These are phyloP conservation scores for Branchipolynoe longqiensis DNA, from an alignment of 2,888 invertebrate species.

Conservation along the genomic window DNA sequence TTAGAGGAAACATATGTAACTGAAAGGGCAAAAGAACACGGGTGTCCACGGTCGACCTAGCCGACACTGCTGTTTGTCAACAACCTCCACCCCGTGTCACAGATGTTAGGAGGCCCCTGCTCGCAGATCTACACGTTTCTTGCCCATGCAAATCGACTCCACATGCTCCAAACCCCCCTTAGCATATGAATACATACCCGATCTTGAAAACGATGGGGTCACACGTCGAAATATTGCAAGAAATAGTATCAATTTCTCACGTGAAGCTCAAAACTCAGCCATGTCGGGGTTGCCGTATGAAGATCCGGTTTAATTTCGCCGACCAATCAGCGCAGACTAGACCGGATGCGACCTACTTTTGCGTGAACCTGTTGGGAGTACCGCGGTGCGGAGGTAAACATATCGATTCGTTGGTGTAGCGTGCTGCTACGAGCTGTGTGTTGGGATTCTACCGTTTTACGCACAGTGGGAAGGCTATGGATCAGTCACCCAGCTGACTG, in stretches of 20 bases:
- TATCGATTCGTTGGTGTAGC: constrained; percentile 49
- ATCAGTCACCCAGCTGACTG: not conserved
- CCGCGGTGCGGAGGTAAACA: constrained; percentile 51
- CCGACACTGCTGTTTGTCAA: constrained; percentile 18
- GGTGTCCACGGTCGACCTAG: constrained; percentile 3
- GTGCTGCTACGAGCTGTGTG: constrained; percentile 24
- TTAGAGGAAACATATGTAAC: not conserved
- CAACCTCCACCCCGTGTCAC: not conserved
- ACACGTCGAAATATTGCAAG: constrained; percentile 9
- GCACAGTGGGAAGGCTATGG: not conserved
- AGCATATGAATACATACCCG: constrained; percentile 31
- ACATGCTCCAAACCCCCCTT: not conserved
- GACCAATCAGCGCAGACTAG: constrained; percentile 22
- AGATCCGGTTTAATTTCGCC: constrained; percentile 32
- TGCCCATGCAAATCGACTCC: not conserved
- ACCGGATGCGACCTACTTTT: constrained; percentile 49
- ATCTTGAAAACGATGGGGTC: not conserved
- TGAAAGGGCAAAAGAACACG: not conserved
- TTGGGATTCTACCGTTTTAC: constrained; percentile 30
- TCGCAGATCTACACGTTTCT: not conserved
- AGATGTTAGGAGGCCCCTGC: not conserved
- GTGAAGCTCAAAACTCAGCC: constrained; percentile 34
- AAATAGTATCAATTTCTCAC: constrained; percentile 2
- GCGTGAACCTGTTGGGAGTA: constrained; percentile 37
- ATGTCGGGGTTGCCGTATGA: constrained; percentile 2